Conservation (phyloP, 2,888 invertebrate species). For the Amphimallon solstitiale region DNA sequence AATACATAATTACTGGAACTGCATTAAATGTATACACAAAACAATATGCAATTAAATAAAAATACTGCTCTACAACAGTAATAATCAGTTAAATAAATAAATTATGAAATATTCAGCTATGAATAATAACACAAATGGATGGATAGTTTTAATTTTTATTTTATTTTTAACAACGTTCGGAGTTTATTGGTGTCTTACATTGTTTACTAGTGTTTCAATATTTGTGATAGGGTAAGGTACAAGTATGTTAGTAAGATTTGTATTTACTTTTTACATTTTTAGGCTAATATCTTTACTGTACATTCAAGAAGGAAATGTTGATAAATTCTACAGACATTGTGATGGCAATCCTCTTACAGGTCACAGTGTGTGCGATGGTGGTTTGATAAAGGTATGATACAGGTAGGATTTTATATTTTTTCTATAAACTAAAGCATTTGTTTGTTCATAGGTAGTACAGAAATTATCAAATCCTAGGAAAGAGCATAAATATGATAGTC, state of each 20-base stretch:
- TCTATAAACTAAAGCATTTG: constrained; percentile 13
- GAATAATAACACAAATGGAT: constrained; percentile 52
- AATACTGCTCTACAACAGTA: constrained; percentile 11
- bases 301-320: constrained; percentile 59
- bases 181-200: constrained; percentile 58
- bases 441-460: constrained; percentile 51
- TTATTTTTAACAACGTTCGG: constrained; percentile 62
- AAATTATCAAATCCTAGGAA: constrained; percentile 56
- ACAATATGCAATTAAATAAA: constrained; percentile 17
- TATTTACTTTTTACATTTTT: constrained; percentile 43
- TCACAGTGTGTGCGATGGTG: constrained; percentile 60
- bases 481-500: constrained; percentile 63
- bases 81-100: not conserved
- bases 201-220: constrained; percentile 54
- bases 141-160: constrained; percentile 60
- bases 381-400: constrained; percentile 52
- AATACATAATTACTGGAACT: constrained; percentile 4
- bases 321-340: constrained; percentile 58
- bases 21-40: constrained; percentile 5
- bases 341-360: constrained; percentile 59
- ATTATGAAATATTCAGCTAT: constrained; percentile 35
- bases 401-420: not conserved
- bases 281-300: constrained; percentile 60
- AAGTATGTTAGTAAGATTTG: not conserved
- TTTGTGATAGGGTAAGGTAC: constrained; percentile 61